A percentile compares a stretch with the other conserved stretches of the same genome.
Evolutionary conservation across 2,888 invertebrate genomes (phyloP).

Genomic region (Caenorhabditis becei): DNA sequence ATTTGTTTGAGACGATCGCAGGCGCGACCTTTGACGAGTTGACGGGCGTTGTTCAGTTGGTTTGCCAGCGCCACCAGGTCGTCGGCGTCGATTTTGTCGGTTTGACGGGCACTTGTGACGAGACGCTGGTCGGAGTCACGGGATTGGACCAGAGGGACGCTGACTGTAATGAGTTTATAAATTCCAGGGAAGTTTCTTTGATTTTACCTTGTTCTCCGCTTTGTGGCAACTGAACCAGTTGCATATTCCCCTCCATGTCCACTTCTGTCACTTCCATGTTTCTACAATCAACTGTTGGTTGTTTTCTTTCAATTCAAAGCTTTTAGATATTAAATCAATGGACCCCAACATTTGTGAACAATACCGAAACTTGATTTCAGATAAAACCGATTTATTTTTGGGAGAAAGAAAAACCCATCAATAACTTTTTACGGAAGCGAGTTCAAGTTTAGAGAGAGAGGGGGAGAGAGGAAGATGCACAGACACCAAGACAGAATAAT

Average conservation of each 20-base stretch:
- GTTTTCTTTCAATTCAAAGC: too few species aligned
- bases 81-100: slow-evolving; percentile 64
- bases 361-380: background rate
- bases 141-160: slow-evolving; percentile 61
- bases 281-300: background rate
- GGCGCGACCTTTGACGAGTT: slow-evolving; percentile 69
- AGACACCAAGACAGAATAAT: background rate
- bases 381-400: background rate
- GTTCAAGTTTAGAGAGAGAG: background rate
- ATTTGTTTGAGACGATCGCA: slow-evolving; percentile 85
- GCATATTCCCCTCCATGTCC: slow-evolving; percentile 31
- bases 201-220: slow-evolving; percentile 49
- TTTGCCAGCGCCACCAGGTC: slow-evolving; percentile 67
- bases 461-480: background rate
- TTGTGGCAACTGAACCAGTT: slow-evolving; percentile 37
- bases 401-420: background rate
- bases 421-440: too few species aligned
- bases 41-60: slow-evolving; percentile 65
- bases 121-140: slow-evolving; percentile 48
- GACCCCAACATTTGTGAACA: background rate
- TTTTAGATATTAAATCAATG: background rate
- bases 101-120: slow-evolving; percentile 63
- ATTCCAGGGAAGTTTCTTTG: background rate
- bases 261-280: slow-evolving; percentile 36
- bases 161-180: slow-evolving; percentile 40